phyloP scores from a whole-genome alignment of 2,888 invertebrate genomes.

The Heliconius sara region DNA sequence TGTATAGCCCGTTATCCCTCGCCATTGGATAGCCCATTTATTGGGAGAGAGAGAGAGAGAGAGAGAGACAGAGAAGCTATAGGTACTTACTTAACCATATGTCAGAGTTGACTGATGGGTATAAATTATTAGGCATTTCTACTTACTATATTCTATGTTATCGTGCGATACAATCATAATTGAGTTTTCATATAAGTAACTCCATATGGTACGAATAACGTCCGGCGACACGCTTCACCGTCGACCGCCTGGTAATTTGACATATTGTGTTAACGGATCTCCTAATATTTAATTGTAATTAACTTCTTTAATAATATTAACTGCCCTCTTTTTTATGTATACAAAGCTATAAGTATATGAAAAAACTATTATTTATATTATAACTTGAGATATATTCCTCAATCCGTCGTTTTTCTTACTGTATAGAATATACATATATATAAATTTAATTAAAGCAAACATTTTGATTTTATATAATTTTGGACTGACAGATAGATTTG shows the following conservation, averaged over 20 bases:
- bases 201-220: slow-evolving; percentile 72
- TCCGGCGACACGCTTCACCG: slow-evolving; percentile 68
- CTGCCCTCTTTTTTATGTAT: background rate
- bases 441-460: too few species aligned
- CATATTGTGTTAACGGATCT: slow-evolving; percentile 61
- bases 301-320: background rate
- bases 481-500: too few species aligned
- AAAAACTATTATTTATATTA: too few species aligned
- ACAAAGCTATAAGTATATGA: background rate
- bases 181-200: slow-evolving; percentile 55
- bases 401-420: too few species aligned
- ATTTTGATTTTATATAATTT: too few species aligned
- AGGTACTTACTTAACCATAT: too few species aligned
- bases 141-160: slow-evolving; percentile 3
- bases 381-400: too few species aligned
- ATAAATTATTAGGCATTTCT: background rate
- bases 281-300: slow-evolving; percentile 8
- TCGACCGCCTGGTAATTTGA: slow-evolving; percentile 70
- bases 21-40: too few species aligned
- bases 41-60: too few species aligned
- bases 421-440: too few species aligned
- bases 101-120: background rate
- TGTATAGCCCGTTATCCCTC: too few species aligned
- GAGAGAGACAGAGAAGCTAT: too few species aligned
- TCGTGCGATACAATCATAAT: slow-evolving; percentile 11